These are phyloP conservation scores for Hippoglossus stenolepis DNA, from an alignment of 2,113 vertebrate genomes.

Conservation along the genomic window DNA sequence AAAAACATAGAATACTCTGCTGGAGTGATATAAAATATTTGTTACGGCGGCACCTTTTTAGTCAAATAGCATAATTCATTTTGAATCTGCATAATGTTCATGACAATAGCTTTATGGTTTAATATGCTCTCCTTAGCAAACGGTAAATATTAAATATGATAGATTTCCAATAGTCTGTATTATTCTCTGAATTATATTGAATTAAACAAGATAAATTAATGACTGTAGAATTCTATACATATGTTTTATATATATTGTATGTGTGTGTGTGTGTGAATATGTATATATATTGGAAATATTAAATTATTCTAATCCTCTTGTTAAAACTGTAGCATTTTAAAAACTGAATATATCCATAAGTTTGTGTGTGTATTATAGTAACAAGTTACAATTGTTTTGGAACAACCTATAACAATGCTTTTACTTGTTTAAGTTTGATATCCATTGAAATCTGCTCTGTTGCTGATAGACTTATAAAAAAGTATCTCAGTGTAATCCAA, in stretches of 20 bases:
- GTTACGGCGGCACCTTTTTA: not conserved
- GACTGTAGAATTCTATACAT: too few species aligned
- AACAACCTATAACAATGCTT: not conserved
- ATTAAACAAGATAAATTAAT: not conserved
- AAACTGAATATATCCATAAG: too few species aligned
- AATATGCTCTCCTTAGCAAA: not conserved
- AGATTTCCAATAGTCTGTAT: not conserved
- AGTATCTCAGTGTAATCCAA: not conserved
- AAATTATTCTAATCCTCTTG: too few species aligned
- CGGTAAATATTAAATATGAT: slow-evolving; percentile 44
- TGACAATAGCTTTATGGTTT: slow-evolving; percentile 41
- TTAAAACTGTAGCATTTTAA: too few species aligned
- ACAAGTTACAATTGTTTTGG: not conserved
- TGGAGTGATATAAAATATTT: not conserved
- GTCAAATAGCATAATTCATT: slow-evolving; percentile 23
- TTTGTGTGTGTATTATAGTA: not conserved
- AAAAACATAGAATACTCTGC: not conserved
- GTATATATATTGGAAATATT: not conserved
- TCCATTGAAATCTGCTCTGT: not conserved
- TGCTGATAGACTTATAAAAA: not conserved
- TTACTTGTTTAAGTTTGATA: not conserved
- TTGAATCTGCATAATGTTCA: slow-evolving; percentile 36
- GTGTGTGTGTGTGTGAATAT: not conserved
- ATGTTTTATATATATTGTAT: not conserved
- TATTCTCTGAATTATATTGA: not conserved